These are phyloP conservation scores for Choristoneura fumiferana DNA, from an alignment of 1,140 invertebrate species.

Conservation along the genomic window DNA sequence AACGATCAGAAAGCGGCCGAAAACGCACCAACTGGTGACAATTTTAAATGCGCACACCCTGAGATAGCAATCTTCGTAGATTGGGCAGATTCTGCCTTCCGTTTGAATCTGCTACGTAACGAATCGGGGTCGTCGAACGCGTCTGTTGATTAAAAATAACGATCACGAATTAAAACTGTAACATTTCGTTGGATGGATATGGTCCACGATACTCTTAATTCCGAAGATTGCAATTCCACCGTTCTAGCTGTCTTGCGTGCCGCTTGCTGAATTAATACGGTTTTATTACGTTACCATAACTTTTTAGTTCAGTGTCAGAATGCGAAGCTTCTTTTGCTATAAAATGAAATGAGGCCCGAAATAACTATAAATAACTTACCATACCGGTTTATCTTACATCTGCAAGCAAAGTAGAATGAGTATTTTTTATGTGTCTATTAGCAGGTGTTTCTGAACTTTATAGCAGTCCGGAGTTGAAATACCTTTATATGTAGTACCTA, in stretches of 20 bases:
- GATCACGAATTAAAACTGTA: slow-evolving; percentile 35
- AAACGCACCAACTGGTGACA: slow-evolving; percentile 8
- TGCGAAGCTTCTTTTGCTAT: slow-evolving; percentile 10
- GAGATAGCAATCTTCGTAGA: neutral
- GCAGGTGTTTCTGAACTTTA: neutral
- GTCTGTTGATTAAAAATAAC: slow-evolving; percentile 46
- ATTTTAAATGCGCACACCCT: slow-evolving; percentile 11
- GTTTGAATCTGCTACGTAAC: slow-evolving; percentile 30
- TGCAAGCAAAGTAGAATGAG: neutral
- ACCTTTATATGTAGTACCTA: neutral
- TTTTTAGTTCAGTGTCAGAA: neutral
- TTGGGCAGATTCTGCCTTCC: slow-evolving; percentile 36
- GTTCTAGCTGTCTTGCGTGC: slow-evolving; percentile 14
- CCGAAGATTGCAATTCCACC: slow-evolving; percentile 24
- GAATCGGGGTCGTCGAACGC: slow-evolving; percentile 38
- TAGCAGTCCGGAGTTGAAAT: neutral
- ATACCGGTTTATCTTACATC: neutral
- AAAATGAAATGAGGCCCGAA: neutral
- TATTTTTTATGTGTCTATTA: neutral
- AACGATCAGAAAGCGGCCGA: neutral
- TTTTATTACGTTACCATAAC: slow-evolving; percentile 16
- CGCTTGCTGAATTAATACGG: slow-evolving; percentile 2
- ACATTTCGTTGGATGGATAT: slow-evolving; percentile 27
- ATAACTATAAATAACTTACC: neutral
- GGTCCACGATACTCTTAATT: slow-evolving; percentile 18